Evolutionary conservation across 2,888 invertebrate genomes (phyloP).

Genomic region (Cryptophagus acutangulus): DNA sequence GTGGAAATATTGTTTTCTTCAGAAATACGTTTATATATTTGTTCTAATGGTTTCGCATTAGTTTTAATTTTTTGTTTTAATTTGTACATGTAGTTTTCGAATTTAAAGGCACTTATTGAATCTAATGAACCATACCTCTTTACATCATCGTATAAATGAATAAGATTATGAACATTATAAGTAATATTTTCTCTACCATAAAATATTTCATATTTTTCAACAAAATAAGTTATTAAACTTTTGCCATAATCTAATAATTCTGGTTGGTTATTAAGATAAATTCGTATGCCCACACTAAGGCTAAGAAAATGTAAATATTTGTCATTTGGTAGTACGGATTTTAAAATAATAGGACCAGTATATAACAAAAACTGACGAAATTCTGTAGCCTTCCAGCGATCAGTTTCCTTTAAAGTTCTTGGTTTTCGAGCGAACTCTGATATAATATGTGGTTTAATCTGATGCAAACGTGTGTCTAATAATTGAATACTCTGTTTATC

Average conservation of each 20-base stretch:
- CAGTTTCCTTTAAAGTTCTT: slow-evolving; percentile 16
- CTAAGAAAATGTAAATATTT: slow-evolving; percentile 23
- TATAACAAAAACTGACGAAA: slow-evolving; percentile 27
- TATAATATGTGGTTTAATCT: no score
- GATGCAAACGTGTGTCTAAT: no score
- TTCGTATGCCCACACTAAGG: slow-evolving; percentile 20
- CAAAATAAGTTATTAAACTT: slow-evolving; percentile 24
- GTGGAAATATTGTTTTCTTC: no score
- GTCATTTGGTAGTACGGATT: slow-evolving; percentile 14
- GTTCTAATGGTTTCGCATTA: not conserved
- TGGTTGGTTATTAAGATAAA: slow-evolving; percentile 18
- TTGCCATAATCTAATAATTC: slow-evolving; percentile 20
- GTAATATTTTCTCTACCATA: slow-evolving; percentile 23
- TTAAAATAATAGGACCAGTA: slow-evolving; percentile 24
- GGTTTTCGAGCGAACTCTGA: slow-evolving; percentile 24
- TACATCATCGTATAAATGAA: slow-evolving; percentile 24
- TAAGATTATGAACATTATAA: slow-evolving; percentile 27
- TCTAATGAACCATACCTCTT: slow-evolving; percentile 23
- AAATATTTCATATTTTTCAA: slow-evolving; percentile 19
- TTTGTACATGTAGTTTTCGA: slow-evolving; percentile 15
- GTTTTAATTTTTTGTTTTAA: slow-evolving; percentile 2
- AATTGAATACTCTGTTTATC: no score
- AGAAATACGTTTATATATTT: not conserved
- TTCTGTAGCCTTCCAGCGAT: slow-evolving; percentile 28
- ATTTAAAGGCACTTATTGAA: slow-evolving; percentile 25